Evolutionary conservation across 2,797 vertebrate genomes (phyloP).

Genomic region (Hybognathus amarus): DNA sequence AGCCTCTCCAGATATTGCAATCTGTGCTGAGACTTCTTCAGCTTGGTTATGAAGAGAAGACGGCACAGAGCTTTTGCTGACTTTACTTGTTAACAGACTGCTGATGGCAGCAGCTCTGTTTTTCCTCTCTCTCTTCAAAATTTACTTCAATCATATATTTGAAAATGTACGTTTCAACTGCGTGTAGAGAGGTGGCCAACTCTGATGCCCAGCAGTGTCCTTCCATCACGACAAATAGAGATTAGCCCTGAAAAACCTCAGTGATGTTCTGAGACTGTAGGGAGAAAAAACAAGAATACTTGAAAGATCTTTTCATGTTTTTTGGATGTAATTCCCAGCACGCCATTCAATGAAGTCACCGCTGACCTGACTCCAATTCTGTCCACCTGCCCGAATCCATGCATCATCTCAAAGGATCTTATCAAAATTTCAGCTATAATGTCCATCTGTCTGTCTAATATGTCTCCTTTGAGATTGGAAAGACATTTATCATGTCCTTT

Average conservation of each 20-base stretch:
- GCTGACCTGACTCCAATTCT: neutral
- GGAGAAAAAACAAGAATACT: neutral
- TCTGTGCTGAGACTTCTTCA: constrained; percentile 28
- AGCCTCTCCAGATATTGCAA: neutral
- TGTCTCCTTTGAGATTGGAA: constrained; percentile 51
- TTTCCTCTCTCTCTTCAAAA: constrained; percentile 43
- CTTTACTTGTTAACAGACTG: constrained; percentile 58
- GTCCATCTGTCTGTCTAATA: constrained; percentile 13
- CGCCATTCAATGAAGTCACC: neutral
- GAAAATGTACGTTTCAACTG: constrained; percentile 50
- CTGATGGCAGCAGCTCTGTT: constrained; percentile 58
- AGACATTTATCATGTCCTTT: constrained; percentile 19
- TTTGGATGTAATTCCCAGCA: neutral
- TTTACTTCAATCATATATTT: constrained; percentile 32
- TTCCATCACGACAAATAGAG: neutral
- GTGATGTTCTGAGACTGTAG: neutral
- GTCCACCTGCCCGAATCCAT: constrained; percentile 24
- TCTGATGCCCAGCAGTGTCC: neutral
- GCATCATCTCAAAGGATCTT: constrained; percentile 43
- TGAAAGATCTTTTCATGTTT: neutral
- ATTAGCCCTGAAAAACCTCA: neutral
- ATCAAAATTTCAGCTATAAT: constrained; percentile 40
- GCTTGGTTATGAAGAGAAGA: constrained; percentile 33
- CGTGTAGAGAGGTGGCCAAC: constrained; percentile 22
- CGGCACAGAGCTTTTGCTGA: constrained; percentile 55